Percentiles rank a stretch among this genome's conserved stretches.
phyloP scores from a whole-genome alignment of 1,140 invertebrate genomes.

The Nasonia longicornis region DNA sequence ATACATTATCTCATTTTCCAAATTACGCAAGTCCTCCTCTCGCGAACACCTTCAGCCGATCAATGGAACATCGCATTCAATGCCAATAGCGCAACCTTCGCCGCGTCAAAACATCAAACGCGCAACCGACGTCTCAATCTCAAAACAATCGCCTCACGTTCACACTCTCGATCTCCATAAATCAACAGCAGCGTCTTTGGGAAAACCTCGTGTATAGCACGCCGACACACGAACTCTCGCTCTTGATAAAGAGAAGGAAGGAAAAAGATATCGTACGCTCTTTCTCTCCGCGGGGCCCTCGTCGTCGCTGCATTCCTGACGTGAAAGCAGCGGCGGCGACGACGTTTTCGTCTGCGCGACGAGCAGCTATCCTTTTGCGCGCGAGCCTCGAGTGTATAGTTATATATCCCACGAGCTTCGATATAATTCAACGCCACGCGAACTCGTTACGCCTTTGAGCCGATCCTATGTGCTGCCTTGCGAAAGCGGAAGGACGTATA shows the following conservation, averaged over 20 bases:
- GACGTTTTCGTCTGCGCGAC: constrained; percentile 31
- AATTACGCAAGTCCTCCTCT: no score
- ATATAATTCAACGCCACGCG: constrained; percentile 42
- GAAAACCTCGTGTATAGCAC: no score
- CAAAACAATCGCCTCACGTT: no score
- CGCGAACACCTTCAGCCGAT: no score
- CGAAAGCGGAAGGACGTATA: constrained; percentile 26
- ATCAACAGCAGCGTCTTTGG: no score
- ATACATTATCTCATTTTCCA: no score
- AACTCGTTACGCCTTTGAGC: constrained; percentile 46
- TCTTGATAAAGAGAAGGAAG: not conserved
- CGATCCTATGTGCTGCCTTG: not conserved
- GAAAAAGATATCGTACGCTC: not conserved
- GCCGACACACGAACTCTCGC: no score
- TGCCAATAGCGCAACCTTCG: not conserved
- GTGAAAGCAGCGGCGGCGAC: constrained; percentile 38
- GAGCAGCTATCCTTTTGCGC: not conserved
- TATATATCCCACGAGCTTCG: not conserved
- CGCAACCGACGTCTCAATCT: no score
- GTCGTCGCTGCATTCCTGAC: constrained; percentile 43
- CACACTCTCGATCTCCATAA: no score
- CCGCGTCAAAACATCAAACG: no score
- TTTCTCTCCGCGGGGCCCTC: not conserved
- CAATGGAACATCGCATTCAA: not conserved
- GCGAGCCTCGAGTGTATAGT: not conserved